Conservation (phyloP, 1,140 invertebrate genomes). For the Pseudomyrmex dendroicus region DNA sequence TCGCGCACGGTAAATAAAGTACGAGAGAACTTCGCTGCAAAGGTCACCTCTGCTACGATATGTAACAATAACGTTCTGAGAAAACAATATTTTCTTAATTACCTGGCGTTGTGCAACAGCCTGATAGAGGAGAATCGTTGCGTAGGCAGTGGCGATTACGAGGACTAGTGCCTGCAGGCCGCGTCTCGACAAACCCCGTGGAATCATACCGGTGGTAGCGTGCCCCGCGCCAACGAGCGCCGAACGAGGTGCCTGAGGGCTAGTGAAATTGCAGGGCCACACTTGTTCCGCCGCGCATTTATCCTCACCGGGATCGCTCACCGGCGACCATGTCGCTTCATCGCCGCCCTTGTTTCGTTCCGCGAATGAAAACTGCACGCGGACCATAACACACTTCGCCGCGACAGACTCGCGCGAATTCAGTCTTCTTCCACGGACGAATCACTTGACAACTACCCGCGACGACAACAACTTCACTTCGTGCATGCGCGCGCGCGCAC, state of each 20-base stretch:
- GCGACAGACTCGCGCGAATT: not conserved
- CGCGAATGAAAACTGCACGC: conserved; percentile 66
- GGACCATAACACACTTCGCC: conserved; percentile 76
- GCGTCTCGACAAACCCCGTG: conserved; percentile 81
- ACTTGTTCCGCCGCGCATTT: conserved; percentile 48
- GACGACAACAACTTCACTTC: no score
- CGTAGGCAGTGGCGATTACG: conserved; percentile 86
- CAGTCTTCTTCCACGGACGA: no score
- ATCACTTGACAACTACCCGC: no score
- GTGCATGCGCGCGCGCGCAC: not conserved
- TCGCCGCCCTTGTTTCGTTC: conserved; percentile 73
- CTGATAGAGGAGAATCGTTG: conserved; percentile 88
- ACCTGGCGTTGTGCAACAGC: conserved; percentile 86
- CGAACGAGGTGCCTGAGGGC: conserved; percentile 43
- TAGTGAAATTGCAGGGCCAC: conserved; percentile 40
- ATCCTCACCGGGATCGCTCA: conserved; percentile 53
- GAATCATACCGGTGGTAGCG: conserved; percentile 76
- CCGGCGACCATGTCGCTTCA: conserved; percentile 75
- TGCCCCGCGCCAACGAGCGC: conserved; percentile 32
- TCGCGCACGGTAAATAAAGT: no score
- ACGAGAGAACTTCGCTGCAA: no score
- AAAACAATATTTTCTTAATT: conserved; percentile 36
- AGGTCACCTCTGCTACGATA: no score
- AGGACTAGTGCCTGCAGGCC: conserved; percentile 81
- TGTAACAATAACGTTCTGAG: not conserved